Evolutionary conservation across 2,113 vertebrate genomes (phyloP).

Genomic region (Cottus gobio): DNA sequence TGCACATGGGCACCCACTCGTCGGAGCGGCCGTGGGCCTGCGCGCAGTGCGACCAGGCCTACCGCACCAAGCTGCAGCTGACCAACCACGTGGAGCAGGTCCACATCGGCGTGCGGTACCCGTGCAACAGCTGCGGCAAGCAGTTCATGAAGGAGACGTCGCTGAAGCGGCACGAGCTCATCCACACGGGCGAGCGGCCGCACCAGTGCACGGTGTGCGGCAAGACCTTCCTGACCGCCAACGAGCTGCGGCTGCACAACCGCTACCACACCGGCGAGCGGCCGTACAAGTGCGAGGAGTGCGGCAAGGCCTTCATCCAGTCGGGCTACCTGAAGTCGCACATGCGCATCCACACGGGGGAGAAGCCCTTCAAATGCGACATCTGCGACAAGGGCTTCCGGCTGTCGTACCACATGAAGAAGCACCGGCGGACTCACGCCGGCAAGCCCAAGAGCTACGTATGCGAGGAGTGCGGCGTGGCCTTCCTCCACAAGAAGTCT

Average conservation of each 20-base stretch:
- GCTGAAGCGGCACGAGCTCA: constrained; percentile 78
- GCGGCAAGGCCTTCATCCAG: constrained; percentile 80
- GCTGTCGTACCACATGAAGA: constrained; percentile 80
- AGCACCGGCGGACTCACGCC: constrained; percentile 74
- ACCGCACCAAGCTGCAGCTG: constrained; percentile 80
- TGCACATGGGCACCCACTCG: constrained; percentile 81
- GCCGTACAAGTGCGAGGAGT: constrained; percentile 78
- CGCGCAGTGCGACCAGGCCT: constrained; percentile 70
- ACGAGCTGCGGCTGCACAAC: constrained; percentile 77
- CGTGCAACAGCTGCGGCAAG: constrained; percentile 77
- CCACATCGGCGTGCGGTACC: constrained; percentile 79
- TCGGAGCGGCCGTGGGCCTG: constrained; percentile 76
- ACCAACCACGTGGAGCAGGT: constrained; percentile 78
- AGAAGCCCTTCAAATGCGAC: constrained; percentile 79
- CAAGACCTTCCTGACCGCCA: constrained; percentile 80
- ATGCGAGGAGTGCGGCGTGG: constrained; percentile 70
- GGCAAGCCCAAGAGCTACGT: constrained; percentile 66
- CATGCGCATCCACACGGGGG: constrained; percentile 82
- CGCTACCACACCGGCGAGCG: constrained; percentile 80
- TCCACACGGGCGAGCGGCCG: constrained; percentile 78
- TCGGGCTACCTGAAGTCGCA: constrained; percentile 80
- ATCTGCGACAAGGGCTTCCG: constrained; percentile 76
- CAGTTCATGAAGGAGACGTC: constrained; percentile 82
- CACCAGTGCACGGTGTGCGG: constrained; percentile 78
- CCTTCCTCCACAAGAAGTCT: constrained; percentile 67